Base-by-base conservation (phyloP, 2,113 vertebrate species). In the Dipodomys spectabilis region DNA sequence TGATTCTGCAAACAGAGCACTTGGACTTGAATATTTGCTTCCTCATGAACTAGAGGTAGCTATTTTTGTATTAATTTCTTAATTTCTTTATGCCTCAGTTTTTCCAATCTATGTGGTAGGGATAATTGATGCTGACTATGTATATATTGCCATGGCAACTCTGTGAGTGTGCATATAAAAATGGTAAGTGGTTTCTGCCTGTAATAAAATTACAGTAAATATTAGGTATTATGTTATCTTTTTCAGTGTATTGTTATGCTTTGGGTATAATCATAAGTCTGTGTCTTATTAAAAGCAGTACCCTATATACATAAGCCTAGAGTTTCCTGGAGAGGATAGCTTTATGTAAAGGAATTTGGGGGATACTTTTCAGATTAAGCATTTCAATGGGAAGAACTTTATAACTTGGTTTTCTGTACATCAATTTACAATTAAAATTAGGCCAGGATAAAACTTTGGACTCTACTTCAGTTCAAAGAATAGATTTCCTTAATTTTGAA, bases 401-500 rank as follows among this genome's bases (percentile, higher is more conserved):
- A 32, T 79, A 85, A 81, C 6, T 53, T 57, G 2, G 2, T 39
- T 64, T 6, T 74, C 49, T 65, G 0, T 72, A 27, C 16, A 83
- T 95, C 10, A 49, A 19, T 75, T 92, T 64, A 23, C 39, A 72
- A 71, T 73, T 65, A 88, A 64, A 45, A 77, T 91, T 64, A 44
- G 45, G n/a, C 44, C 73, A 82, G 74, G 77, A 82, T 8, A 77
- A 92, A 75, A 30, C 44, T 39, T 27, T 8, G 3, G 1, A 5
- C 2, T 71, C 67, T 32, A 32, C 32, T 86, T 75, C 57, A 25
- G 69, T 39, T 2, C 2, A 77, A 45, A 65, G 28, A 90, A 72
- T 69, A 73, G 20, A 92, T 4, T 79, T 68, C 4, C 10, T 88
- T 82, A 60, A 93, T 82, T 94, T 90, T 85, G 15, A 92, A 96